Evolutionary conservation across 2,888 invertebrate species (phyloP).

Genomic region (Therioaphis trifolii): DNA sequence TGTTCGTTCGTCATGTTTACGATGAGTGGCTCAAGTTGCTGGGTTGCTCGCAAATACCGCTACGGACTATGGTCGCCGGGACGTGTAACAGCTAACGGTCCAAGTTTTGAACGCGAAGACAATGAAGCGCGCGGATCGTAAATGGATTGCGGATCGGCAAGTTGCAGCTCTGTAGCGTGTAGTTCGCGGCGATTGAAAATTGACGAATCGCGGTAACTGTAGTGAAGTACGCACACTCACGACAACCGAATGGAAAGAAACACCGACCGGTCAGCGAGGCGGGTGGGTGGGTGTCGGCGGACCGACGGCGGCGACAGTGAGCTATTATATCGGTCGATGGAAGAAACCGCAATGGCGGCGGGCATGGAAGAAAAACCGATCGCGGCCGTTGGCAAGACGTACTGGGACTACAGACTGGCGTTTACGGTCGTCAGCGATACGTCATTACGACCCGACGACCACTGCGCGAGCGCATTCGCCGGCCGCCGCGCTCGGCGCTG

Average conservation of each 20-base stretch:
- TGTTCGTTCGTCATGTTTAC: constrained; percentile 30
- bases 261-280: neutral
- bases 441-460: too few relatives aligned
- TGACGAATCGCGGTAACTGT: constrained; percentile 2
- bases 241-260: neutral
- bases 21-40: neutral
- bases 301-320: constrained; percentile 3
- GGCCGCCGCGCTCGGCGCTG: too few relatives aligned
- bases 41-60: neutral
- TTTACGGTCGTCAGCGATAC: too few relatives aligned
- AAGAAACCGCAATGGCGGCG: neutral
- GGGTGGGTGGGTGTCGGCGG: neutral
- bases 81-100: too few relatives aligned
- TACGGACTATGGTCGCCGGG: too few relatives aligned
- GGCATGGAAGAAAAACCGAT: constrained; percentile 10
- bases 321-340: neutral
- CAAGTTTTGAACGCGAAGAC: too few relatives aligned
- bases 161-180: neutral
- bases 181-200: neutral
- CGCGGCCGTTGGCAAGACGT: neutral
- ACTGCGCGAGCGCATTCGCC: too few relatives aligned
- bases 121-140: too few relatives aligned
- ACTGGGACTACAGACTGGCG: too few relatives aligned
- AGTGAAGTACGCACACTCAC: neutral
- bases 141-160: neutral